These are phyloP conservation scores for Agapornis canus DNA, from an alignment of 2,797 vertebrate genomes.

Conservation along the genomic window DNA sequence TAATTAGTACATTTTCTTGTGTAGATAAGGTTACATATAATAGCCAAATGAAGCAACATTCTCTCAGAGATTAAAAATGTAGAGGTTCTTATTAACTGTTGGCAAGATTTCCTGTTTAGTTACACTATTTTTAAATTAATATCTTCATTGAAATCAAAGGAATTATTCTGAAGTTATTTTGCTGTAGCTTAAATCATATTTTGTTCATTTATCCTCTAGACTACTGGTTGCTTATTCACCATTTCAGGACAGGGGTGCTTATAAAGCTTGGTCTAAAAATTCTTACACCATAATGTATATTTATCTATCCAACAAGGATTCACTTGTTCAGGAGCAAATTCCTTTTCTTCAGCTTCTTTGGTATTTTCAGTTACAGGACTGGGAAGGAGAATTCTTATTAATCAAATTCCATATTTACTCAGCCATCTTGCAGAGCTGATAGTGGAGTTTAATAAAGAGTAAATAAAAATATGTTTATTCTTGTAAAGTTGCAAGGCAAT, in stretches of 20 bases:
- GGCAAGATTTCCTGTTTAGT: constrained; percentile 9
- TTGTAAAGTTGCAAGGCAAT: neutral
- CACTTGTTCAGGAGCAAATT: neutral
- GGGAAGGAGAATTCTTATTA: neutral
- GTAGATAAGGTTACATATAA: constrained; percentile 22
- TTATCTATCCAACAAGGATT: neutral
- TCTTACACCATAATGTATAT: neutral
- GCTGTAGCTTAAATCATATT: neutral
- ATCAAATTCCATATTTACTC: neutral
- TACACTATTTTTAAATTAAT: neutral
- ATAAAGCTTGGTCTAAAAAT: neutral
- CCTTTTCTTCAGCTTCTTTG: neutral
- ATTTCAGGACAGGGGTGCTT: neutral
- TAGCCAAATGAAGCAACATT: constrained; percentile 9
- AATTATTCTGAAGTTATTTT: neutral
- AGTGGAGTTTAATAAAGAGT: neutral
- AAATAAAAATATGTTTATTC: neutral
- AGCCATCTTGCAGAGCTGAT: neutral
- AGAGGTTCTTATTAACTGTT: constrained; percentile 26
- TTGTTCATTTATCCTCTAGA: neutral
- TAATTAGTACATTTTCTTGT: constrained; percentile 44
- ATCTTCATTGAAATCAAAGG: neutral
- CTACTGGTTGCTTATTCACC: neutral
- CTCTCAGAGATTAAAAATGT: constrained; percentile 28
- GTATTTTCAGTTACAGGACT: neutral